Evolutionary conservation across 1,140 invertebrate genomes (phyloP), one percentile per base, ranked within the genome.

Genomic region (Elymnias hypermnestra): DNA sequence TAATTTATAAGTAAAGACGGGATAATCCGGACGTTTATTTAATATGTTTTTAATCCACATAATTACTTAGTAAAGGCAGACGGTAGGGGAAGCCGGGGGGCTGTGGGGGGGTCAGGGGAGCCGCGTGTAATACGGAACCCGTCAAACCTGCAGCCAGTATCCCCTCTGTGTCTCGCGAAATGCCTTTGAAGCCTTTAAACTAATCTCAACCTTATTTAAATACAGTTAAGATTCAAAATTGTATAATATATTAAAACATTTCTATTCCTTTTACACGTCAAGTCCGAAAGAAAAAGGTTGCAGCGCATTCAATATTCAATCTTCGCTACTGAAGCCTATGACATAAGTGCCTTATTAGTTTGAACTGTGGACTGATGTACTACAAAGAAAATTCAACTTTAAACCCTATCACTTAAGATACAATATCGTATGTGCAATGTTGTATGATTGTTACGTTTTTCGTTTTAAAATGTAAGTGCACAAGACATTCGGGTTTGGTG

Each of bases 81-180:
- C 63, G 48, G 54, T 19, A 52, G 46, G 40, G 21, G 52, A 36
- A 54, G 36, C 14, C 22, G 53, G 57, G 25, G 15, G 19, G 17
- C 6, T 7, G 25, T 28, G 22, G 35, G 9, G 41, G 37, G 37
- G 33, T 21, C 48, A 61, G 52, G 60, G 56, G 37, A 41, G 47
- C 14, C 23, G 46, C 35, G 78, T 44, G 78, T 83, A 83, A 83
- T 75, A 79, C 78, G 72, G 78, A 83, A 79, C 78, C 78, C 62
- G 78, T 77, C 75, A 70, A 64, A 76, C 78, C 67, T 76, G 78
- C 67, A 68, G 57, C 63, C 62, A 53, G 31, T 44, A 62, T 58
- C 64, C 71, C 52, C 70, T 55, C 51, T 43, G 55, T 55, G 45
- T 53, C 57, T 75, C 70, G 78, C 78, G 67, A 79, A 83, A 78